Evolutionary conservation across 2,113 vertebrate species (phyloP).

Genomic region (Rostratula benghalensis): DNA sequence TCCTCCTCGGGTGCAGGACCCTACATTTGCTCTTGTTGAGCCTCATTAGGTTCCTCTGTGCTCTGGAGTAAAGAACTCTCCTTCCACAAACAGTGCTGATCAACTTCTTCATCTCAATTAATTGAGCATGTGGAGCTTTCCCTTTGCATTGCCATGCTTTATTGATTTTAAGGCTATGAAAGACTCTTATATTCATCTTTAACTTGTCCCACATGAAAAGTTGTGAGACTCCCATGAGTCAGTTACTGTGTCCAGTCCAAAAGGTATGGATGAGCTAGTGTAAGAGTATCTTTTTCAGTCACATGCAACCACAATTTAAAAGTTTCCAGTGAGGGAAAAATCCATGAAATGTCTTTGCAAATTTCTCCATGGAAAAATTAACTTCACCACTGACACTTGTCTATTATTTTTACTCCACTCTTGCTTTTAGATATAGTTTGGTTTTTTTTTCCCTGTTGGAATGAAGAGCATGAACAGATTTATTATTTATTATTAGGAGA

Average conservation of each 20-base stretch:
- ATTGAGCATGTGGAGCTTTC: not conserved
- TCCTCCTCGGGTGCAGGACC: too few relatives aligned
- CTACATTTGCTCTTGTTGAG: too few relatives aligned
- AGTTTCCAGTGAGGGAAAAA: not conserved
- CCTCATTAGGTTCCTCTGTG: too few relatives aligned
- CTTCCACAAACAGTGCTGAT: not conserved
- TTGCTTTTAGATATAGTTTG: not conserved
- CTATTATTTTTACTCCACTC: not conserved
- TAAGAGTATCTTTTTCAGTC: not conserved
- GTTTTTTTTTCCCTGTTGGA: not conserved
- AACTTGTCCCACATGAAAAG: rapidly evolving
- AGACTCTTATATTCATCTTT: not conserved
- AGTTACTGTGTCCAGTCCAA: not conserved
- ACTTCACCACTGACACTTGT: not conserved
- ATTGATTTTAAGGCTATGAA: not conserved
- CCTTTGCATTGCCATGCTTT: not conserved
- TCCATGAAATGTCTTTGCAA: not conserved
- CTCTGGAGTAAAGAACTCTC: not conserved
- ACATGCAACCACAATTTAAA: not conserved
- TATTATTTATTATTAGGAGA: not conserved
- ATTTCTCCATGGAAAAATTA: not conserved
- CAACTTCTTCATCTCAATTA: not conserved
- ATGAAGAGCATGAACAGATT: not conserved
- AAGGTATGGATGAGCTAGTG: not conserved
- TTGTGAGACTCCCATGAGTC: not conserved